Percentiles rank a stretch among this genome's conserved stretches.
Evolutionary conservation across 2,888 invertebrate species (phyloP).

Genomic region (Graphium colonna): DNA sequence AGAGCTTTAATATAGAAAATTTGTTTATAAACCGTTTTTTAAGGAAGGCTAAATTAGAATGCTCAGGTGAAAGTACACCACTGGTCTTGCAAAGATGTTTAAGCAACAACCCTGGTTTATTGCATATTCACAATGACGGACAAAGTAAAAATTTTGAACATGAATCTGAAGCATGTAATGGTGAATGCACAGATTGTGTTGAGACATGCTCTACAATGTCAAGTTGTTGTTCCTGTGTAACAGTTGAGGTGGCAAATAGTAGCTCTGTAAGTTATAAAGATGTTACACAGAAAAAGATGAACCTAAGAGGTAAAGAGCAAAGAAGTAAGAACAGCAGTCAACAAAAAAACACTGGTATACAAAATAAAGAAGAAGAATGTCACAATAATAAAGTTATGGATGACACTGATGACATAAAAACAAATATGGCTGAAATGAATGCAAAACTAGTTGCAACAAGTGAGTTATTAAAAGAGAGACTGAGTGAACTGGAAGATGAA

Average conservation of each 20-base stretch:
- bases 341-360: slow-evolving; percentile 23
- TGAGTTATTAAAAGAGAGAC: slow-evolving; percentile 80
- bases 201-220: slow-evolving; percentile 55
- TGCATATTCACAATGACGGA: slow-evolving; percentile 52
- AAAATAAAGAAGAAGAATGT: slow-evolving; percentile 41
- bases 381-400: slow-evolving; percentile 50
- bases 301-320: slow-evolving; percentile 31
- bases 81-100: slow-evolving; percentile 63
- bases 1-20: slow-evolving; percentile 85
- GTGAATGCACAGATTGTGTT: slow-evolving; percentile 59
- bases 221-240: slow-evolving; percentile 66
- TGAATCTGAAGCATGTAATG: slow-evolving; percentile 51
- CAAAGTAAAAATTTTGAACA: slow-evolving; percentile 43
- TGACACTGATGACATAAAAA: slow-evolving; percentile 50
- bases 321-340: slow-evolving; percentile 27
- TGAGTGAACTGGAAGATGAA: slow-evolving; percentile 84
- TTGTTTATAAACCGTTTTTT: slow-evolving; percentile 81
- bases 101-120: slow-evolving; percentile 53
- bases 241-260: slow-evolving; percentile 41
- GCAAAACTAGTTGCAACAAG: slow-evolving; percentile 76
- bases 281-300: slow-evolving; percentile 20
- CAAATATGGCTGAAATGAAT: slow-evolving; percentile 67
- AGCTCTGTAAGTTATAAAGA: slow-evolving; percentile 16
- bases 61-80: slow-evolving; percentile 68
- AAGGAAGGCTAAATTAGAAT: slow-evolving; percentile 53